These are phyloP conservation scores for Hyalella azteca DNA, from an alignment of 2,888 invertebrate genomes.

Conservation along the genomic window DNA sequence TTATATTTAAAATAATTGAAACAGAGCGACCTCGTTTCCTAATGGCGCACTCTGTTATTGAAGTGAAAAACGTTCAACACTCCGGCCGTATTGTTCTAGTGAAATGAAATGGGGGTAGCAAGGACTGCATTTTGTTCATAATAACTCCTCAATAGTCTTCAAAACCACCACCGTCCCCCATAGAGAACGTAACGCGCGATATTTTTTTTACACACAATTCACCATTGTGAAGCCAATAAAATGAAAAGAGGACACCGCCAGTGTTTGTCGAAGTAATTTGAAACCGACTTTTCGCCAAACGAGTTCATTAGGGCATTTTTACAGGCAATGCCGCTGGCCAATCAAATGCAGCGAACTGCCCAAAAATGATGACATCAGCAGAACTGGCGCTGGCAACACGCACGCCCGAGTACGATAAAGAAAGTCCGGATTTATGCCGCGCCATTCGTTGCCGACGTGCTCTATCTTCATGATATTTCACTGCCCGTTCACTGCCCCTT, in stretches of 20 bases:
- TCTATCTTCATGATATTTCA: conserved; percentile 18
- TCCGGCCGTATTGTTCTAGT: too few relatives aligned
- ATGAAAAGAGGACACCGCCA: neutral
- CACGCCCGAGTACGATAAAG: neutral
- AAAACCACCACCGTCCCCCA: too few relatives aligned
- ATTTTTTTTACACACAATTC: too few relatives aligned
- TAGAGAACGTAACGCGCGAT: too few relatives aligned
- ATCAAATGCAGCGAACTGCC: neutral
- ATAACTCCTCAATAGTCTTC: too few relatives aligned
- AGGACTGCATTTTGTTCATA: neutral
- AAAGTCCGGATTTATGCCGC: neutral
- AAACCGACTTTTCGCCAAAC: neutral
- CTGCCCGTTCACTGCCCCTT: too few relatives aligned
- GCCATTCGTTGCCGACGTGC: conserved; percentile 6
- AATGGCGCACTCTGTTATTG: too few relatives aligned
- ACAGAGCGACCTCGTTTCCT: too few relatives aligned
- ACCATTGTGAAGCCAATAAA: too few relatives aligned
- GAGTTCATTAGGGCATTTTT: conserved; percentile 6
- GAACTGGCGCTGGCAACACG: neutral
- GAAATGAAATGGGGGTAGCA: too few relatives aligned
- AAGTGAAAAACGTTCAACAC: too few relatives aligned
- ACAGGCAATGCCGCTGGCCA: neutral
- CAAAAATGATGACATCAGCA: conserved; percentile 31
- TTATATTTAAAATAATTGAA: too few relatives aligned
- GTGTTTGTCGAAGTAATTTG: neutral